phyloP scores from a whole-genome alignment of 2,888 invertebrate species.

The Spodoptera exigua region DNA sequence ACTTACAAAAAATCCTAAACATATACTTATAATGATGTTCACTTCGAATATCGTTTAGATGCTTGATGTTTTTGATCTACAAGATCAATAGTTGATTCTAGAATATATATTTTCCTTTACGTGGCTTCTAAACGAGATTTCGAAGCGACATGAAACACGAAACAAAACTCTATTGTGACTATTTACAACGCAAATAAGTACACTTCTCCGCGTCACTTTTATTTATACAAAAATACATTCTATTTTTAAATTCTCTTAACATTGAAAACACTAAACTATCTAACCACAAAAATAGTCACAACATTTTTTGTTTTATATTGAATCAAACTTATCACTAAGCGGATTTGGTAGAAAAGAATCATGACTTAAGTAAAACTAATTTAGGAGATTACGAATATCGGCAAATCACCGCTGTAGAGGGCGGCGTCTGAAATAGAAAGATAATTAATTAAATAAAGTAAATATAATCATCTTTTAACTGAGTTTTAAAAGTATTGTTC shows the following conservation, averaged over 20 bases:
- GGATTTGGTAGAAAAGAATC: constrained; percentile 79
- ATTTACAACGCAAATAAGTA: constrained; percentile 58
- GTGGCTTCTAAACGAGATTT: constrained; percentile 37
- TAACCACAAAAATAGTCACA: constrained; percentile 67
- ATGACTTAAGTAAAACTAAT: constrained; percentile 73
- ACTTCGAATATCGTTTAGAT: constrained; percentile 42
- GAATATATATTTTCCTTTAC: constrained; percentile 45
- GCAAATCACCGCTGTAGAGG: constrained; percentile 30
- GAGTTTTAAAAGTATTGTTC: too few relatives aligned
- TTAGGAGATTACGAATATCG: constrained; percentile 75
- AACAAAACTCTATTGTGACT: constrained; percentile 67
- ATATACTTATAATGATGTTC: constrained; percentile 39
- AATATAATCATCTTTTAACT: not conserved
- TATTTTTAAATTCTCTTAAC: constrained; percentile 4
- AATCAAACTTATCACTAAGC: constrained; percentile 68
- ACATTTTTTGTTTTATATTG: constrained; percentile 60
- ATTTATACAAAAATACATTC: constrained; percentile 36
- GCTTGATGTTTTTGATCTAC: constrained; percentile 13
- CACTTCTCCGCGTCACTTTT: constrained; percentile 40
- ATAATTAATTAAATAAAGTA: not conserved
- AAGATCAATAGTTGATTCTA: constrained; percentile 11
- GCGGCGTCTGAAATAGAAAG: constrained; percentile 59
- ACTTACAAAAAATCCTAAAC: constrained; percentile 46
- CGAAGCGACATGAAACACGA: constrained; percentile 25
- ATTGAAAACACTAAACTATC: constrained; percentile 3